Base-by-base conservation (phyloP, 2,113 vertebrate species). In the Martes martes region DNA sequence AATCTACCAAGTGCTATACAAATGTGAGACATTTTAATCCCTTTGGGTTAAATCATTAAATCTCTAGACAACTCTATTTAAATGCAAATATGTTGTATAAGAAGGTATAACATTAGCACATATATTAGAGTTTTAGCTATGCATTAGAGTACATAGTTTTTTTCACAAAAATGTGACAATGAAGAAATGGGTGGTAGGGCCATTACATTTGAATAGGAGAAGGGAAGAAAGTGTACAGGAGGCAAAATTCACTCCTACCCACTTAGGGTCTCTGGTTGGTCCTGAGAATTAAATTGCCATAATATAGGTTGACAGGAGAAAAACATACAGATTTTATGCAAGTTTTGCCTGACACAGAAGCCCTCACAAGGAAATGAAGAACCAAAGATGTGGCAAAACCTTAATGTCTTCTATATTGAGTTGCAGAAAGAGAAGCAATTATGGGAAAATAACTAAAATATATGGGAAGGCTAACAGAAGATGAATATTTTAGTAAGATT, bases 21-120 rank as follows among this genome's bases (percentile, higher is more conserved):
- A 96, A 97, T 95, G 74, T 90, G 85, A 97, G 84, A 90, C 84
- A 92, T 81, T 97, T 95, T 96, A 90, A 95, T 95, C 61, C 94
- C 23, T 97, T 96, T 96, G 82, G 86, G 89, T 97, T 96, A 97
- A 97, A 87, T 93, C 95, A 94, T 93, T 97, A 95, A 96, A 96
- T 89, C 94, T 97, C 83, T 57, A 86, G 82, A 84, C 83, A 97
- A 89, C 63, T 74, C 80, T 84, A 95, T 96, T 97, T 97, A 96
- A 97, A 97, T 98, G 89, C 74, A 96, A 96, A 96, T 95, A 96
- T 61, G 61, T 94, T 55, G 28, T 89, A 78, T 94, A 96, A 97
- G 76, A 96, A 90, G 76, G 74, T 97, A 87, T 80, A 96, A 76
- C 28, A 94, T 97, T 95, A 95, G 83, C 97, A 97, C 83, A 90